Evolutionary conservation across 1,140 invertebrate species (phyloP).

Genomic region (Hylaeus anthracinus): DNA sequence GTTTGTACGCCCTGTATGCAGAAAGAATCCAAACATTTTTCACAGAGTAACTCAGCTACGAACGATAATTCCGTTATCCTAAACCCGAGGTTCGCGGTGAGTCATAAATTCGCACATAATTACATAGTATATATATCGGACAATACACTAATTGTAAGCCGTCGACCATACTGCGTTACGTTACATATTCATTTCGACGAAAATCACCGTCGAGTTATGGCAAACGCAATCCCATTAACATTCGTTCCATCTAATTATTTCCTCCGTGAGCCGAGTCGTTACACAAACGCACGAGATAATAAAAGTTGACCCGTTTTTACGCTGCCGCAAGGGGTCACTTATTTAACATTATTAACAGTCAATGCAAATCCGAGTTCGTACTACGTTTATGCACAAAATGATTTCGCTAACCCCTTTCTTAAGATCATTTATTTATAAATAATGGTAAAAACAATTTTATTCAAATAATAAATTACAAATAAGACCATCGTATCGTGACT

Average conservation of each 20-base stretch:
- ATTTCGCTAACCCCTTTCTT: not conserved
- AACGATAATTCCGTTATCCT: constrained; percentile 25
- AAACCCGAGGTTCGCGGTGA: constrained; percentile 5
- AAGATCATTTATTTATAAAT: no score
- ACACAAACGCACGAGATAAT: not conserved
- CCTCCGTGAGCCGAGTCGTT: not conserved
- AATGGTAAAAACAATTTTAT: no score
- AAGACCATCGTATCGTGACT: no score
- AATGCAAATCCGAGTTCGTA: not conserved
- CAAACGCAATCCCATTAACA: not conserved
- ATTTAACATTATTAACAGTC: not conserved
- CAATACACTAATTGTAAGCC: not conserved
- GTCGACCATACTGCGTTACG: constrained; percentile 4
- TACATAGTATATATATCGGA: constrained; percentile 3
- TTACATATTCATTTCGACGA: constrained; percentile 33
- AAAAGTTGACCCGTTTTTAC: not conserved
- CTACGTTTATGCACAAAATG: not conserved
- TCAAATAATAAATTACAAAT: no score
- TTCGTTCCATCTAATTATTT: constrained; percentile 12
- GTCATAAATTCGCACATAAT: constrained; percentile 35
- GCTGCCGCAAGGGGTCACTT: not conserved
- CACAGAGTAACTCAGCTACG: not conserved
- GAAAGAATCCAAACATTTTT: not conserved
- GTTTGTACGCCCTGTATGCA: no score
- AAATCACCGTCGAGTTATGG: constrained; percentile 16